Conservation (phyloP, 2,888 invertebrate species). For the Celastrina argiolus region DNA sequence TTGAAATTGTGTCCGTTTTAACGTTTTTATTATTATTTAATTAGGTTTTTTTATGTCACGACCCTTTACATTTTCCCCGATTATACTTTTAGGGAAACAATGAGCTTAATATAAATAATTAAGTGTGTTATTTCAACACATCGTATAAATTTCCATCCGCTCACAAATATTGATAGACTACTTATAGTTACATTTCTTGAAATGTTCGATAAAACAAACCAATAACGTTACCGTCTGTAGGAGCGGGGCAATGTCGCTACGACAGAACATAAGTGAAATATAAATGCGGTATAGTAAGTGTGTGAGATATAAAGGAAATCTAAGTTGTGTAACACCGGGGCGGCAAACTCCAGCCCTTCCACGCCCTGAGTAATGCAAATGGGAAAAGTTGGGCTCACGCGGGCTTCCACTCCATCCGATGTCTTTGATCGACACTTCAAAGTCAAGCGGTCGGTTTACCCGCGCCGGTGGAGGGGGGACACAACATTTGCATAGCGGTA, state of each 20-base stretch:
- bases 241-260: neutral
- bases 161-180: no score
- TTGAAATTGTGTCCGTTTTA: neutral
- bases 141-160: no score
- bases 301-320: constrained; percentile 28
- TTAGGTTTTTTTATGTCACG: no score
- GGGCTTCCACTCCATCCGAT: constrained; percentile 56
- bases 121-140: no score
- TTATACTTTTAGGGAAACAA: no score
- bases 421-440: constrained; percentile 68
- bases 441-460: constrained; percentile 41
- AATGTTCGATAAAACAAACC: neutral
- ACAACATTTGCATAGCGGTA: constrained; percentile 14
- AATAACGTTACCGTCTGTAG: neutral
- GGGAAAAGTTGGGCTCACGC: constrained; percentile 66
- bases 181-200: no score
- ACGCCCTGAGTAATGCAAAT: constrained; percentile 67
- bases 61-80: no score
- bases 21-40: neutral
- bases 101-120: no score
- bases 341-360: constrained; percentile 54
- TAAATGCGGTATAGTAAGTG: neutral
- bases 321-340: constrained; percentile 52
- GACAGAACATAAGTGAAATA: neutral
- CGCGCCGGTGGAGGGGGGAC: constrained; percentile 13